Base-by-base conservation (phyloP, 2,113 vertebrate species). In the Procavia capensis region DNA sequence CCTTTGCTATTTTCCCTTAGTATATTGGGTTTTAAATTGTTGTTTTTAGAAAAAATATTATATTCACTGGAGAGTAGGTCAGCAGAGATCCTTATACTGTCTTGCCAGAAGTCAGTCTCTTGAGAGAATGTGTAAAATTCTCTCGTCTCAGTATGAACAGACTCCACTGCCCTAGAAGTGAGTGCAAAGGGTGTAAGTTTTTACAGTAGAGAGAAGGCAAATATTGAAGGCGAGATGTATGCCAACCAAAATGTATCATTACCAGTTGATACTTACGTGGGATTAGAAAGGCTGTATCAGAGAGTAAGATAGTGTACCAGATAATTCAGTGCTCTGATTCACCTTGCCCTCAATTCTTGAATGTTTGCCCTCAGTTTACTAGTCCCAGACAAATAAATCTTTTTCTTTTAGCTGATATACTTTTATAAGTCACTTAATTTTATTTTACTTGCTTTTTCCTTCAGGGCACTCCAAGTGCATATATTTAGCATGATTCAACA, bases 401-500 rank as follows among this genome's bases (percentile, higher is more conserved):
- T 36, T 94, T 63, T 80, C 20, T 31, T 78, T 89, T 96, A 88
- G 57, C 61, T 36, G 29, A 83, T 36, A 50, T 89, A 79, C 54
- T 88, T 93, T 66, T 76, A 41, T 87, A 61, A 87, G 34, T 76
- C 14, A 87, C 22, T 85, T 81, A 45, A 11, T 24, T 91, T 96
- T 80, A 83, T 85, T 90, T 94, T 91, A 41, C 68, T 85, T 91
- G 25, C 50, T 85, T 82, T 95, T 95, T 80, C 94, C 50, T 95
- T 75, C 27, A 98, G 85, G 61, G 29, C 88, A 36, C 76, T 91
- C 70, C 96, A 92, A 78, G 36, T 4, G 61, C 70, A 96, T 16
- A 82, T 98, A 87, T 98, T 94, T 95, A 93, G 96, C 70, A 97
- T 97, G 98, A 96, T 98, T 95, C 97, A 97, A 14, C 93, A 92